These are phyloP conservation scores for Mormyrus iriodes DNA, from an alignment of 2,113 vertebrate species.

Conservation along the genomic window DNA sequence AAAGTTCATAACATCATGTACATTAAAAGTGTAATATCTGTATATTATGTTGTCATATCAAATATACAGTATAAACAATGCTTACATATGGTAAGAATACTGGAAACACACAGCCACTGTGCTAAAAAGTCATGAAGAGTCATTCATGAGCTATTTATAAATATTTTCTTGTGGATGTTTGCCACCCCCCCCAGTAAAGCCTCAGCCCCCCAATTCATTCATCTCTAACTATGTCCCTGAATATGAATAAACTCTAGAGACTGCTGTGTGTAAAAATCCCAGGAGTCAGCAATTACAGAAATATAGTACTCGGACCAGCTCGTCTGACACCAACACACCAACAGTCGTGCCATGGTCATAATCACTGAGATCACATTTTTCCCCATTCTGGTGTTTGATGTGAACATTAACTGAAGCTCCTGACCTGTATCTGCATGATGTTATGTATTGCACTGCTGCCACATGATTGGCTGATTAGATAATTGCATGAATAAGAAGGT, in stretches of 20 bases:
- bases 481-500: neutral
- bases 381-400: too few relatives aligned
- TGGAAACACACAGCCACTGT: neutral
- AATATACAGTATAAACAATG: neutral
- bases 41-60: neutral
- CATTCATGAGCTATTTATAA: neutral
- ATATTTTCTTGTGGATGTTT: neutral
- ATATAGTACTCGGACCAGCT: neutral
- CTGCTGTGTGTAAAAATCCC: neutral
- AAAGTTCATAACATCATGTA: neutral
- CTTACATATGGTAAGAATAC: neutral
- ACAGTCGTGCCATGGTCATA: neutral
- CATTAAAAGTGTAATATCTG: neutral
- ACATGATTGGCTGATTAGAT: neutral
- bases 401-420: too few relatives aligned
- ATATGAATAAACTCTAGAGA: neutral
- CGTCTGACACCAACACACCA: neutral
- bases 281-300: neutral
- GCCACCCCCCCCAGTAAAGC: neutral
- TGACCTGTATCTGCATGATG: too few relatives aligned
- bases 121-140: neutral
- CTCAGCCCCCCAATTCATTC: neutral
- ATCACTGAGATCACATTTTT: too few relatives aligned
- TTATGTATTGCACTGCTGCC: too few relatives aligned
- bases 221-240: neutral